Percentiles rank a stretch among this genome's conserved stretches.
Conservation (phyloP, 2,888 invertebrate species). For the Agrochola circellaris region DNA sequence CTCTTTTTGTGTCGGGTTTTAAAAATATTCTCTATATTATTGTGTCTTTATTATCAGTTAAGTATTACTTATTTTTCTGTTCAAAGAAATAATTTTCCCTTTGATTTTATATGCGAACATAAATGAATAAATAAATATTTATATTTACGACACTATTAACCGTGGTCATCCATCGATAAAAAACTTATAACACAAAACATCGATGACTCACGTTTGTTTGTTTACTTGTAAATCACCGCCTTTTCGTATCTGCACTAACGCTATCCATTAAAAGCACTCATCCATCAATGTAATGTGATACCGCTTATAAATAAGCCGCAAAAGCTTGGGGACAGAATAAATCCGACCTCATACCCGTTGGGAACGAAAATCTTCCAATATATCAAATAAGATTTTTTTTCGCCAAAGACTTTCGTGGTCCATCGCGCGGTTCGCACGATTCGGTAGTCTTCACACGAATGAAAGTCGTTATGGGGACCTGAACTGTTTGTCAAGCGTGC, state of each 20-base stretch:
- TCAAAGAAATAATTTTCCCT: neutral
- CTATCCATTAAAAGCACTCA: slow-evolving; percentile 78
- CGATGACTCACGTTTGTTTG: slow-evolving; percentile 50
- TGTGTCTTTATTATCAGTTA: no score
- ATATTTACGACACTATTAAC: neutral
- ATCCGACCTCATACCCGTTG: slow-evolving; percentile 64
- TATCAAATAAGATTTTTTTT: slow-evolving; percentile 70
- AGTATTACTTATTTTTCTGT: neutral
- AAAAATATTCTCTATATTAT: neutral
- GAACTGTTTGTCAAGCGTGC: slow-evolving; percentile 47
- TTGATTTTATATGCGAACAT: neutral
- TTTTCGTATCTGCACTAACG: slow-evolving; percentile 63
- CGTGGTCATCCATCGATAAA: slow-evolving; percentile 30
- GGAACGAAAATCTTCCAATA: slow-evolving; percentile 68
- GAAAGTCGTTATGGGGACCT: slow-evolving; percentile 44
- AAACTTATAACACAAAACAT: slow-evolving; percentile 35
- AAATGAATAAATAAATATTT: neutral
- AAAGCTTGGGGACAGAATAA: slow-evolving; percentile 72
- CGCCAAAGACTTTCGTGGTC: slow-evolving; percentile 50
- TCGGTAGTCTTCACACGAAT: slow-evolving; percentile 49
- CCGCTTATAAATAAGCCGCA: slow-evolving; percentile 77
- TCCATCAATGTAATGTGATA: slow-evolving; percentile 82
- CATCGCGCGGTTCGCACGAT: slow-evolving; percentile 46
- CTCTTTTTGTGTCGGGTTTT: no score
- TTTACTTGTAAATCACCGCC: slow-evolving; percentile 61